phyloP scores from a whole-genome alignment of 2,888 invertebrate genomes.

The Drosophila cracens region DNA sequence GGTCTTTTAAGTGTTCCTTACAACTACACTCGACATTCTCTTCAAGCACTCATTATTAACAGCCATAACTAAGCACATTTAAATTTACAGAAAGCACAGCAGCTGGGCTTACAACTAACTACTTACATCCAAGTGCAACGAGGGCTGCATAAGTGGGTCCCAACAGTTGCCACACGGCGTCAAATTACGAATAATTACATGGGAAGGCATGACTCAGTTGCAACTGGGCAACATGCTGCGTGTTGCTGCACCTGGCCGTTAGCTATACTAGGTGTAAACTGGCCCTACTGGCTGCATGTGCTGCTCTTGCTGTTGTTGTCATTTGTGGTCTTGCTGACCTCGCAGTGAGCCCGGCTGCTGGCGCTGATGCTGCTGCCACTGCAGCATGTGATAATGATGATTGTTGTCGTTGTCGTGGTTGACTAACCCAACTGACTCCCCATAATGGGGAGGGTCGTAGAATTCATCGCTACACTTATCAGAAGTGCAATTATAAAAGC shows the following conservation, averaged over 20 bases:
- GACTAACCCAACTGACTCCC: conserved; percentile 39
- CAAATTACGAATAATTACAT: conserved; percentile 77
- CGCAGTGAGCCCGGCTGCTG: conserved; percentile 13
- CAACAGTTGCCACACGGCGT: conserved; percentile 31
- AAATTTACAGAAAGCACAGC: conserved; percentile 32
- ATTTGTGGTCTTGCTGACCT: conserved; percentile 31
- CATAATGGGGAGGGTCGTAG: conserved; percentile 15
- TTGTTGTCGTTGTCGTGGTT: conserved; percentile 47
- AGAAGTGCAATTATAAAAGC: conserved; percentile 70
- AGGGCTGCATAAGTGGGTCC: conserved; percentile 11
- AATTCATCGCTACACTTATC: conserved; percentile 51
- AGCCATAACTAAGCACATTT: conserved; percentile 55
- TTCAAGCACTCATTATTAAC: conserved; percentile 35
- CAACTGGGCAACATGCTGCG: conserved; percentile 19
- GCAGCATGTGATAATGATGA: conserved; percentile 20
- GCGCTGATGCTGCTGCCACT: neutral
- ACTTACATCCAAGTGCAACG: conserved; percentile 14
- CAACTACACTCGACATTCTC: conserved; percentile 39
- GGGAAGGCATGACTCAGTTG: conserved; percentile 44
- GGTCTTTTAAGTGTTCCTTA: conserved; percentile 46
- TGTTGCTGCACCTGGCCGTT: conserved; percentile 17
- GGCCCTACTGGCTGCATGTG: conserved; percentile 63
- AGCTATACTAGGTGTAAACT: conserved; percentile 56
- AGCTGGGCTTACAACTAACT: conserved; percentile 15
- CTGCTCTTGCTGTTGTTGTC: conserved; percentile 31